Base-by-base conservation (phyloP, 2,113 vertebrate species). In the Jacana jacana region DNA sequence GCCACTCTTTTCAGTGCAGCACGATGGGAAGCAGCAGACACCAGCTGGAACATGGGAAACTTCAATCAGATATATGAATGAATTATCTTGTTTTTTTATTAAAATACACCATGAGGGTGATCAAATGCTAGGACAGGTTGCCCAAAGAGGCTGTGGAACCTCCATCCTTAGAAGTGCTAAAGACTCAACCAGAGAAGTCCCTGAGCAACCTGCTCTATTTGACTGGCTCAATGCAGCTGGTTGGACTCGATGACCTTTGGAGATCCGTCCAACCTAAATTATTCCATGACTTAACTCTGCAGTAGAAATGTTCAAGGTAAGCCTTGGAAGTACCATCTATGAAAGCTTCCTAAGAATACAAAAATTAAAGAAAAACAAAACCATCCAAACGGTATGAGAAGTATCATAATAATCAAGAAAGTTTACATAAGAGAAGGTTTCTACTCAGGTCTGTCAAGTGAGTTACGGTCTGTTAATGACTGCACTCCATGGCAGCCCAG, bases 401-500 rank as follows among this genome's bases (percentile, higher is more conserved):
- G 51, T 48, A n/a, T 44, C 39, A 61, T 10, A 65, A 86, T 40
- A 88, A 91, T 22, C 30, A 70, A 61, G 55, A 66, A 88, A 44
- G n/a, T 81, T 95, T 80, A 95, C 27, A 68, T 25, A 95, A 89
- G 12, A 70, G n/a, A 31, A 51, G 49, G 73, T 46, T 96, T 87
- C 79, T 78, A 11, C 77, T 82, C 51, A 8, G 17, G 55, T 27
- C 86, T 93, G 79, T 61, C 83, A 77, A 88, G 39, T 88, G 92
- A 94, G 89, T 93, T 94, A 94, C 0, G 10, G 61, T 68, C 91
- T 93, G 89, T 55, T 96, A 91, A 97, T 87, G 93, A 72, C 49
- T 75, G 40, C 84, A 37, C 52, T 44, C 75, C 33, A 60, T 4
- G 19, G 96, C 73, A 97, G 51, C 70, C 82, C 28, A 5, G 63